Base-by-base conservation (phyloP, 2,113 vertebrate genomes). In the Mus musculus region DNA sequence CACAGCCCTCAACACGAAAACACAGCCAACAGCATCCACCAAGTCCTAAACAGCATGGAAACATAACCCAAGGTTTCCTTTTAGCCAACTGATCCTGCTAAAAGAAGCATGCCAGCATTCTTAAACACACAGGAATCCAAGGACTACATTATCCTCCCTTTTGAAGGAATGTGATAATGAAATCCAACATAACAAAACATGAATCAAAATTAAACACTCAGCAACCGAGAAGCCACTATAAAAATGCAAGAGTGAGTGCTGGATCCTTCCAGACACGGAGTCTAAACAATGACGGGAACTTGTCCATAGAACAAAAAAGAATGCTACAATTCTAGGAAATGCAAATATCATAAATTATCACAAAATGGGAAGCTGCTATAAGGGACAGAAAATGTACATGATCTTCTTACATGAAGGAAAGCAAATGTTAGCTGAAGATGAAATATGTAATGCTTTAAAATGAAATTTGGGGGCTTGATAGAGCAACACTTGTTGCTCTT, bases 341-440 rank as follows among this genome's bases (percentile, higher is more conserved):
- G 59, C 78, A 56, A 96, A 92, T 89, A 73, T 89, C 63, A 91
- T 89, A 94, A 86, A 82, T 36, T 69, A 78, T 56, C 61, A 52
- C 75, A 91, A 81, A 69, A 16, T 24, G 3, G 9, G 26, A 88
- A 63, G 13, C 56, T 11, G 1, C 7, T 33, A 20, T 42, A 33
- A 88, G 14, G 42, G 33, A 49, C 90, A 93, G 42, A 33, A 78
- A 84, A 42, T 20, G 2, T 17, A 56, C 9, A 85, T 93, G 80
- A 39, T 65, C 14, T 46, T 36, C 1, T 61, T 82, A 49, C 28
- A 2, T 0, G 9, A 42, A 71, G 52, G 17, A 92, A 92, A 81
- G 22, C 6, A 61, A 89, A 19, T 33, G 39, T 75, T 42, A 2
- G 42, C 52, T 42, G 1, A 69, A 94, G 36, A 72, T 61, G 54